Conservation (phyloP, 2,113 vertebrate genomes). For the Oxygymnocypris stewartii region DNA sequence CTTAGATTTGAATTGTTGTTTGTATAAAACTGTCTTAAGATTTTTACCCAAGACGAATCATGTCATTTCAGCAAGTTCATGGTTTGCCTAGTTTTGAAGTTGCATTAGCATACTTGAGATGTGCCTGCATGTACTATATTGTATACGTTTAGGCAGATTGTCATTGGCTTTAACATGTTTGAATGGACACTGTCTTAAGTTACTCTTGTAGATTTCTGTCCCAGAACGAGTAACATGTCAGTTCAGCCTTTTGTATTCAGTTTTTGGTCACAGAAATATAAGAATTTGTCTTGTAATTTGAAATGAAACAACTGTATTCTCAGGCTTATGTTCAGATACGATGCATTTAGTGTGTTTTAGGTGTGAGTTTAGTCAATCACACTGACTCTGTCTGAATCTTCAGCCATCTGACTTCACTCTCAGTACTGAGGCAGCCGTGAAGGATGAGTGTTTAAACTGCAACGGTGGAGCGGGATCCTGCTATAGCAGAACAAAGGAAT, state of each 20-base stretch:
- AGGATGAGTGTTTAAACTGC: slow-evolving; percentile 34
- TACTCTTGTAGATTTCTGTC: no score
- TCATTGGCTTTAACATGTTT: no score
- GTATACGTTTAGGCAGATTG: no score
- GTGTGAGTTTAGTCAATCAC: not conserved
- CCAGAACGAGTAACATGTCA: no score
- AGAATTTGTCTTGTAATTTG: not conserved
- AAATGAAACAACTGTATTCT: not conserved
- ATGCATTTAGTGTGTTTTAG: not conserved
- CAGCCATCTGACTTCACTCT: slow-evolving; percentile 14
- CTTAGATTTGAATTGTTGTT: no score
- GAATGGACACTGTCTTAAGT: no score
- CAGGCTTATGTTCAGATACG: not conserved
- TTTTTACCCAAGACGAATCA: not conserved
- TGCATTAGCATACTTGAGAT: not conserved
- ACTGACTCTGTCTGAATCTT: not conserved
- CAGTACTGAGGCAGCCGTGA: slow-evolving; percentile 4
- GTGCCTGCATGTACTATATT: no score
- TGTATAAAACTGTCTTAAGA: not conserved
- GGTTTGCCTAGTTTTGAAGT: not conserved
- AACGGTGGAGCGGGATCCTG: not conserved
- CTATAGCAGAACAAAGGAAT: slow-evolving; percentile 41
- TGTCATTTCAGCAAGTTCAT: not conserved
- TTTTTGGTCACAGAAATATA: not conserved
- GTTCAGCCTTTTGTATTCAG: no score